Evolutionary conservation across 2,797 vertebrate species (phyloP).

Genomic region (Tarsius wallacei): DNA sequence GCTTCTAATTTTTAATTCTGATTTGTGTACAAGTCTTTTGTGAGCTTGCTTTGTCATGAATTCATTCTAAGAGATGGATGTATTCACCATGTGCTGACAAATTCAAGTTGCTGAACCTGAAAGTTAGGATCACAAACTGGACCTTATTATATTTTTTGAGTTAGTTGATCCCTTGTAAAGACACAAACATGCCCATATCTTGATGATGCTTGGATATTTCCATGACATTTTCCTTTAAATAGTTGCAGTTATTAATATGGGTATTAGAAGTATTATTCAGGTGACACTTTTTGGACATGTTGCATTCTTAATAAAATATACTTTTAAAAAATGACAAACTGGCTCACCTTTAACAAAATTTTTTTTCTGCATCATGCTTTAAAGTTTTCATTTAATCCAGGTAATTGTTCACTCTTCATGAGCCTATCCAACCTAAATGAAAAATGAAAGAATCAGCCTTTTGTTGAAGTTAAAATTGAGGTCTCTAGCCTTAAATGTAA

Average conservation of each 20-base stretch:
- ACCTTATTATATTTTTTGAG: background rate
- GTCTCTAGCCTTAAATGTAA: constrained; percentile 31
- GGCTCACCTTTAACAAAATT: constrained; percentile 11
- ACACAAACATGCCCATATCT: background rate
- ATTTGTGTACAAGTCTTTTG: background rate
- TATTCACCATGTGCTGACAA: background rate
- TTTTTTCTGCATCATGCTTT: constrained; percentile 27
- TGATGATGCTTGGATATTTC: constrained; percentile 24
- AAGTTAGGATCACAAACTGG: constrained; percentile 3
- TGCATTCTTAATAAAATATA: constrained; percentile 28
- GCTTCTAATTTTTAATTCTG: constrained; percentile 58
- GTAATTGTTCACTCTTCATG: background rate
- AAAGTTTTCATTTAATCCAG: constrained; percentile 57
- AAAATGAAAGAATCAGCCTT: constrained; percentile 27
- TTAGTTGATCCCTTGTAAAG: constrained; percentile 22
- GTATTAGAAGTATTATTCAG: constrained; percentile 40
- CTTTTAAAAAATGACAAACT: constrained; percentile 1
- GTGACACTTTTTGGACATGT: background rate
- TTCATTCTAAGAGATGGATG: background rate
- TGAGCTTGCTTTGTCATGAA: constrained; percentile 36
- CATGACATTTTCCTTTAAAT: constrained; percentile 46
- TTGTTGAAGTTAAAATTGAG: constrained; percentile 30
- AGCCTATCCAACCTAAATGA: constrained; percentile 40
- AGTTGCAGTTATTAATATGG: constrained; percentile 12
- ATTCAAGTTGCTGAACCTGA: constrained; percentile 26